Evolutionary conservation across 2,797 vertebrate species (phyloP).

Genomic region (Lindbergichthys nudifrons): DNA sequence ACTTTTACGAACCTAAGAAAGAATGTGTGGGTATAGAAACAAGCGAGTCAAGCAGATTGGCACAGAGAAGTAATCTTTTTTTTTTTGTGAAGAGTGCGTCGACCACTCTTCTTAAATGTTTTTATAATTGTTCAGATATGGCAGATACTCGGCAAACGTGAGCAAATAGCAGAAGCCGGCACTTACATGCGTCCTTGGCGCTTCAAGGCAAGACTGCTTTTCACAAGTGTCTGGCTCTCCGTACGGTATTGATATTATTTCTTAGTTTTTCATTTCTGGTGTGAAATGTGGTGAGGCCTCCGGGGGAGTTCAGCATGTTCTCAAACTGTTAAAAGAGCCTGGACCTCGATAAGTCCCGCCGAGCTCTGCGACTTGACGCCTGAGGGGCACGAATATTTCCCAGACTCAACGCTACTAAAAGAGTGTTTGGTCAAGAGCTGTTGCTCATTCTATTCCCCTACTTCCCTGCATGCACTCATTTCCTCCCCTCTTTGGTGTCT

Average conservation of each 20-base stretch:
- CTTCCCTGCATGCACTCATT: constrained; percentile 40
- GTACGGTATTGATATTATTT: constrained; percentile 58
- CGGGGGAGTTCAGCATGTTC: constrained; percentile 48
- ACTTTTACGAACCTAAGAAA: constrained; percentile 15
- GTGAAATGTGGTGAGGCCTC: constrained; percentile 50
- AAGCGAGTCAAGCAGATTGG: constrained; percentile 16
- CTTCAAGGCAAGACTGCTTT: constrained; percentile 54
- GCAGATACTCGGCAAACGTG: constrained; percentile 24
- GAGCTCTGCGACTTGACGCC: constrained; percentile 36
- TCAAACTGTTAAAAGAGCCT: constrained; percentile 57
- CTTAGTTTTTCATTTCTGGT: constrained; percentile 57
- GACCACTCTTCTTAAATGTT: constrained; percentile 39
- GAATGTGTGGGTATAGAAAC: constrained; percentile 17
- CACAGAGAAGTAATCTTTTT: constrained; percentile 17
- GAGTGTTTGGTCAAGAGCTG: constrained; percentile 70
- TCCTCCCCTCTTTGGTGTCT: constrained; percentile 54
- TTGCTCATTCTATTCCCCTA: constrained; percentile 54
- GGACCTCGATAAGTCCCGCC: constrained; percentile 49
- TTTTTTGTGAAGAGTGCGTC: constrained; percentile 11
- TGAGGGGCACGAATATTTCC: constrained; percentile 60
- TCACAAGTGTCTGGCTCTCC: constrained; percentile 35
- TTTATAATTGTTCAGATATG: constrained; percentile 44
- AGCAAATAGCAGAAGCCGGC: constrained; percentile 32
- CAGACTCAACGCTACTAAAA: constrained; percentile 59
- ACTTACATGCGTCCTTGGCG: constrained; percentile 33